Base-by-base conservation (phyloP, 2,113 vertebrate species). In the Hypocryptadius cinnamomeus region DNA sequence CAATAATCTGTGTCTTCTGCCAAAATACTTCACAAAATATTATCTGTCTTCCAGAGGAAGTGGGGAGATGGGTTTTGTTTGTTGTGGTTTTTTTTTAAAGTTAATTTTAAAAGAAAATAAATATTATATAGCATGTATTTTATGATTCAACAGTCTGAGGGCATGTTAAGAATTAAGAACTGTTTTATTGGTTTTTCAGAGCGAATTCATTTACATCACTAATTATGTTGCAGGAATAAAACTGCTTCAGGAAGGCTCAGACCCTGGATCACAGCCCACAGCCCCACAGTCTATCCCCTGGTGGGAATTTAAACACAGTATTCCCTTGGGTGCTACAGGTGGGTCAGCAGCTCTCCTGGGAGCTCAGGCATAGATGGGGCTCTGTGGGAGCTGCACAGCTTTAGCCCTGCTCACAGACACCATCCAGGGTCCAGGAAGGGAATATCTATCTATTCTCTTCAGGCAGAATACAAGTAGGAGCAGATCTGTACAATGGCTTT, bases 11-110 rank as follows among this genome's bases (percentile, higher is more conserved):
- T 61, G 54, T 83, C 79, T 85, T 95, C 77, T 90, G 92, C 90
- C 96, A 96, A 94, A 96, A 92, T 80, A 28, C 42, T 85, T 93
- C 72, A 79, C 56, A 63, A 90, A 87, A 35, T 44, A 10, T 79
- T 91, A 48, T 85, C 37, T 71, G 2, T 81, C 61, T 92, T 78
- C 56, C 15, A 50, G 30, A 8, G 33, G 12, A 17, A 74, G 30
- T 28, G 27, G 8, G 9, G 9, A 87, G 30, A 15, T 22, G 27
- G 83, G 39, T 53, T 79, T 47, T 54, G 22, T 42, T 40, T 13
- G n/a, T 25, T 57, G 11, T 31, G 31, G 20, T 5, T 47, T 39
- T n/a, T 51, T 42, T 27, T 4, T 6, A 11, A 33, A 79, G 22
- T 15, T 5, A 90, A 84, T 78, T 68, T 2, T 39, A 91, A 84